A percentile compares a stretch with the other conserved stretches of the same genome.
Evolutionary conservation across 2,797 vertebrate genomes (phyloP).

Genomic region (Pteronotus mesoamericanus): DNA sequence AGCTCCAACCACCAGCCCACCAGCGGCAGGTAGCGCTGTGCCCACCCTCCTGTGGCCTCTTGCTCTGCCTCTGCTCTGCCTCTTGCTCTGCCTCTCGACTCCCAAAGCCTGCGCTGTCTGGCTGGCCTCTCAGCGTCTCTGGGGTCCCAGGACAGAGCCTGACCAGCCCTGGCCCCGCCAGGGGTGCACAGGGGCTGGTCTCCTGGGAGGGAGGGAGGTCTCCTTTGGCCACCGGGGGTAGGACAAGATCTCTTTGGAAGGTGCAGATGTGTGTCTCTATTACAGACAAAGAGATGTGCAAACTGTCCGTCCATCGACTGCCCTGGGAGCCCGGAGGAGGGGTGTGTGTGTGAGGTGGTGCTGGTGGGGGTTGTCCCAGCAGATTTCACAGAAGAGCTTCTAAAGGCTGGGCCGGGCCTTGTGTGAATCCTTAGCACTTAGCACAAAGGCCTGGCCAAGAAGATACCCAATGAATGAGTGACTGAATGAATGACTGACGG

Average conservation of each 20-base stretch:
- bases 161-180: background rate
- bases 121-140: background rate
- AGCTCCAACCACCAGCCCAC: background rate
- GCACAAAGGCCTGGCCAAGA: background rate
- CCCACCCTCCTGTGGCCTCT: background rate
- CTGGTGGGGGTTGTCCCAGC: background rate
- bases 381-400: background rate
- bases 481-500: background rate
- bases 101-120: background rate
- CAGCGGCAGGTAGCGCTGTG: fast-evolving
- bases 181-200: background rate
- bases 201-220: background rate
- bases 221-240: background rate
- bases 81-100: background rate
- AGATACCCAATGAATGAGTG: background rate
- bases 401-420: background rate
- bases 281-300: background rate
- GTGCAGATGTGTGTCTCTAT: background rate
- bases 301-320: background rate
- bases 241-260: background rate
- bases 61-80: fast-evolving
- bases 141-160: background rate
- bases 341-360: background rate
- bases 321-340: background rate
- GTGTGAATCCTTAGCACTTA: background rate